phyloP scores from a whole-genome alignment of 1,140 invertebrate species.

The Trigoniulus corallinus region DNA sequence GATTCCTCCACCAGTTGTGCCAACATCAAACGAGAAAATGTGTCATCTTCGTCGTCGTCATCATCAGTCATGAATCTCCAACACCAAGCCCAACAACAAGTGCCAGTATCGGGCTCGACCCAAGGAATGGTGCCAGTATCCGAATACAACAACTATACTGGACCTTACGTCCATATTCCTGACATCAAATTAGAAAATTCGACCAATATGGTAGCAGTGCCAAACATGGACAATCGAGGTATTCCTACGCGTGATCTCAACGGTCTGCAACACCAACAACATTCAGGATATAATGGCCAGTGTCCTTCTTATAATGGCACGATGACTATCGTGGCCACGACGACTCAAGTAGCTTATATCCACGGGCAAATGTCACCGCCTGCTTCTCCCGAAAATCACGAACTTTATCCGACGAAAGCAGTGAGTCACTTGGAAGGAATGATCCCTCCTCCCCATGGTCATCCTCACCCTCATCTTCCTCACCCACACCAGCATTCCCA shows the following conservation, averaged over 20 bases:
- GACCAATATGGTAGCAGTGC: neutral
- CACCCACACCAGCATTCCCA: constrained; percentile 2
- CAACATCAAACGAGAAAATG: neutral
- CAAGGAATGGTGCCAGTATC: neutral
- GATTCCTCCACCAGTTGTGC: neutral
- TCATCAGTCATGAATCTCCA: neutral
- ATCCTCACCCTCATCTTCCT: neutral
- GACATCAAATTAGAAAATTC: neutral
- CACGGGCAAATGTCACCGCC: constrained; percentile 34
- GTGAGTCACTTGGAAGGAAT: neutral
- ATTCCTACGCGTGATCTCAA: neutral
- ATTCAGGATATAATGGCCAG: neutral
- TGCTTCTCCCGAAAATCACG: constrained; percentile 30
- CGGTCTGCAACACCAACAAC: neutral
- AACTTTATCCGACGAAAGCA: constrained; percentile 3
- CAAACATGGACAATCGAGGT: neutral
- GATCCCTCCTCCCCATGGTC: constrained; percentile 5
- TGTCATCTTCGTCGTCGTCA: neutral
- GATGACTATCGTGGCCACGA: constrained; percentile 16
- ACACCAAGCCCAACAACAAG: neutral
- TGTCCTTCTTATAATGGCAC: constrained; percentile 14
- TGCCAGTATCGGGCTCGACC: too few species aligned
- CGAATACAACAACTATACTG: neutral
- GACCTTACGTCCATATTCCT: neutral
- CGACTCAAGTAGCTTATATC: constrained; percentile 16